phyloP scores from a whole-genome alignment of 2,113 vertebrate genomes.

The Rhombomys opimus region DNA sequence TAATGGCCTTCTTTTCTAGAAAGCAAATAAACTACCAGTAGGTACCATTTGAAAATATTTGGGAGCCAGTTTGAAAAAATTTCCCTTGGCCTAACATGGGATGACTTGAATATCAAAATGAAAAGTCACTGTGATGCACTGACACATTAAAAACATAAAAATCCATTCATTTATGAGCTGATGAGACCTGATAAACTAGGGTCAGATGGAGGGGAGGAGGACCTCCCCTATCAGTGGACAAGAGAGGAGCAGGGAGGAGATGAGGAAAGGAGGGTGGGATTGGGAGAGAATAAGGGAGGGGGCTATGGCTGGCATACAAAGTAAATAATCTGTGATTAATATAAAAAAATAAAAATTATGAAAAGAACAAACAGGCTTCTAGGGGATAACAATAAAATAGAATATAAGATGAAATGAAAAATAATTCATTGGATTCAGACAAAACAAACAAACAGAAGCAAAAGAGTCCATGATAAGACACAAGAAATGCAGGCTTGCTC shows the following conservation, averaged over 20 bases:
- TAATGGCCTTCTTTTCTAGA: slow-evolving; percentile 9
- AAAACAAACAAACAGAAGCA: not conserved
- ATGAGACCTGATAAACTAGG: no score
- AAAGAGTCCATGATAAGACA: not conserved
- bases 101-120: slow-evolving; percentile 4
- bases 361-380: not conserved
- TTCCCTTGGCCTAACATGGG: not conserved
- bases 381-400: not conserved
- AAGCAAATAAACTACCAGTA: slow-evolving; percentile 38
- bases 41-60: not conserved
- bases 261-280: no score
- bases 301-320: no score
- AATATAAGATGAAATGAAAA: not conserved
- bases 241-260: no score
- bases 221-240: no score
- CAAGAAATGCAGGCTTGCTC: not conserved
- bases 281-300: no score
- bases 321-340: no score
- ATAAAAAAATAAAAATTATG: no score
- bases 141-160: slow-evolving; percentile 49
- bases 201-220: no score
- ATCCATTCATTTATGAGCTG: not conserved
- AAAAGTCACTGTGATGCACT: slow-evolving; percentile 8
- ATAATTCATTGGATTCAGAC: not conserved
- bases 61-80: not conserved